These are phyloP conservation scores for Zaprionus capensis DNA, from an alignment of 1,140 invertebrate species.

Conservation along the genomic window DNA sequence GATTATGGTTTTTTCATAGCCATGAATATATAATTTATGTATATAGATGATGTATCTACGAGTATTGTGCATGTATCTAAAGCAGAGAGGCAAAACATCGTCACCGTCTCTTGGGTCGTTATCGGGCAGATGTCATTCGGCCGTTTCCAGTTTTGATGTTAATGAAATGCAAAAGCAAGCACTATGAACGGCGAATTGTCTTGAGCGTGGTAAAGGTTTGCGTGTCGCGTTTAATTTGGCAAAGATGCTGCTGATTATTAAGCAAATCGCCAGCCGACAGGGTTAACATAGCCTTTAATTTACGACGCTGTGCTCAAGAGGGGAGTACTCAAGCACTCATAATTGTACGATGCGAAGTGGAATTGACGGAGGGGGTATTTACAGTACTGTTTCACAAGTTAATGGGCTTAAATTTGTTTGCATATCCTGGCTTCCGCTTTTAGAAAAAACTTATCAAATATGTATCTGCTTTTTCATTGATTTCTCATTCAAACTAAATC, in stretches of 20 bases:
- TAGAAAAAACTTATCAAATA: too few species aligned
- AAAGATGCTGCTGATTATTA: slow-evolving; percentile 13
- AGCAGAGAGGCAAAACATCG: slow-evolving; percentile 1
- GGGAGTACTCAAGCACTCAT: too few species aligned
- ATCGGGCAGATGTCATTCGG: slow-evolving; percentile 15
- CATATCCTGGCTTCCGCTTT: too few species aligned
- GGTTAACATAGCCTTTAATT: slow-evolving; percentile 15
- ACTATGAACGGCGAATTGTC: slow-evolving; percentile 4
- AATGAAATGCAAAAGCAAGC: slow-evolving; percentile 46
- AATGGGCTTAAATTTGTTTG: too few species aligned
- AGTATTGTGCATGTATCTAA: slow-evolving; percentile 3
- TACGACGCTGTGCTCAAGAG: not conserved
- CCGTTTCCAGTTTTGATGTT: slow-evolving; percentile 45
- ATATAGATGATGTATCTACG: slow-evolving; percentile 5
- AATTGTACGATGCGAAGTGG: too few species aligned
- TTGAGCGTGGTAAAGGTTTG: slow-evolving; percentile 15
- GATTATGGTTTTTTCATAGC: slow-evolving; percentile 8
- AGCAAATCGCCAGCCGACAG: slow-evolving; percentile 18
- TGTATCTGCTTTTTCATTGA: too few species aligned
- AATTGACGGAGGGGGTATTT: too few species aligned
- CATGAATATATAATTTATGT: slow-evolving; percentile 10
- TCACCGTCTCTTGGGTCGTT: slow-evolving; percentile 5
- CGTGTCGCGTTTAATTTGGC: slow-evolving; percentile 30
- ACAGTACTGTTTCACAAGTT: too few species aligned
- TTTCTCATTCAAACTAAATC: too few species aligned